Base-by-base conservation (phyloP, 1,140 invertebrate species). In the Drosophila kikkawai region DNA sequence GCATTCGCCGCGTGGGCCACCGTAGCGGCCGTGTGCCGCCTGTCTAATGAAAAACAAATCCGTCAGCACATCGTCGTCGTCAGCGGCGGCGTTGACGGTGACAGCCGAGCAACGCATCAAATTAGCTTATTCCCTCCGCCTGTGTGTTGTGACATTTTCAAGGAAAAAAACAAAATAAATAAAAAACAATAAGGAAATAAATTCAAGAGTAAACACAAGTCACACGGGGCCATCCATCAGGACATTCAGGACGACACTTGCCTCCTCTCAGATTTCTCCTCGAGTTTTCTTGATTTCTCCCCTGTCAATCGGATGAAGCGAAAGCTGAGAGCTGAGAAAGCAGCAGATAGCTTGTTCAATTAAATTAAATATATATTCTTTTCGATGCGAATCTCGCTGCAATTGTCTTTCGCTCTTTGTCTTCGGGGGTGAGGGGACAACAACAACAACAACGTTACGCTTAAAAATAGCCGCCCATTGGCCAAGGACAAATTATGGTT, bases 401-500 rank as follows among this genome's bases (percentile, higher is more conserved):
- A 84, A 51, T 85, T 79, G 59, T 57, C 51, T 60, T 87, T 80
- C 44, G 79, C 63, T 70, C 59, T 55, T 65, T 29, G 53, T 69
- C 57, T 53, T 69, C 45, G 47, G 7, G 42, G n/a, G 34, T 45
- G 56, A 34, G 29, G 47, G 15, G n/a, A 1, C 4, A 1, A 29
- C 26, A 29, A 36, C 41, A 48, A 29, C 26, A 63, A 61, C 51
- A 70, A 63, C 53, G 50, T 42, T 79, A 17, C 36, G 65, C 29
- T 68, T 88, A 75, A 83, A 87, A 84, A 87, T 79, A 84, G 77
- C 55, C 69, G 45, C 57, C 47, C 60, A 59, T 69, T 68, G 36
- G 73, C 48, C 84, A 84, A 81, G 85, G 80, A 81, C 85, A 90
- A 79, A 73, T 90, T 88, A 90, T 88, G 81, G 77, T 88, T 88